A percentile compares a stretch with the other conserved stretches of the same genome.
Conservation (phyloP, 37 sponge, comb jelly and placozoan genomes). For the Mnemiopsis leidyi region DNA sequence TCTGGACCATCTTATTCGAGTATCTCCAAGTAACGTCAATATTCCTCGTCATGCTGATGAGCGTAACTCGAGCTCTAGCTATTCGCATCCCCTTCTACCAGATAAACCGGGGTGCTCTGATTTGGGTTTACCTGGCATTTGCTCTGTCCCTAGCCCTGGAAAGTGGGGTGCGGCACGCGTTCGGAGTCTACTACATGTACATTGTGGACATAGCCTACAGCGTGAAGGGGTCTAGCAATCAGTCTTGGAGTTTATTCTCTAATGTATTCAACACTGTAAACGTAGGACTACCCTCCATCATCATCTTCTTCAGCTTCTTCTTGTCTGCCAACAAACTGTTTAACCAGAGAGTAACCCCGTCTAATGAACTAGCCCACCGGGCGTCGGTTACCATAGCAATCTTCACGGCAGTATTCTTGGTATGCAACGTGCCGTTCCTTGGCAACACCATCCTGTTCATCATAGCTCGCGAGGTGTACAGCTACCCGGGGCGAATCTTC, state of each 20-base stretch:
- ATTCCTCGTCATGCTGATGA: constrained; percentile 63
- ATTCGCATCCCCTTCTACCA: not conserved
- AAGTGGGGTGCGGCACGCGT: not conserved
- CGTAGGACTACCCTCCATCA: constrained; percentile 24
- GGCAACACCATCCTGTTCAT: constrained; percentile 9
- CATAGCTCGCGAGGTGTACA: not conserved
- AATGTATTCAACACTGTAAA: not conserved
- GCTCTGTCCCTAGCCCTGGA: not conserved
- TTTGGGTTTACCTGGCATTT: not conserved
- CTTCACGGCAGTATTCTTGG: constrained; percentile 26
- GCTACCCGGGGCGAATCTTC: constrained; percentile 46
- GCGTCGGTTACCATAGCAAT: constrained; percentile 52
- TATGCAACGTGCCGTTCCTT: constrained; percentile 41
- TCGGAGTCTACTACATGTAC: constrained; percentile 56
- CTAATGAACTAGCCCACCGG: not conserved
- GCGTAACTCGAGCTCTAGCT: constrained; percentile 36
- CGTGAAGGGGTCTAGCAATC: constrained; percentile 17
- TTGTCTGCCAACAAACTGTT: not conserved
- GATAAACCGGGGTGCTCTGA: not conserved
- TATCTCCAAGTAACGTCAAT: constrained; percentile 18
- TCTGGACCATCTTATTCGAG: constrained; percentile 59
- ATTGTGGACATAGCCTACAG: constrained; percentile 8
- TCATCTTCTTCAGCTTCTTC: constrained; percentile 41
- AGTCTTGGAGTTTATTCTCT: not conserved
- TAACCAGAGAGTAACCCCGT: not conserved